A percentile compares a stretch with the other conserved stretches of the same genome.
Conservation (phyloP, 2,797 vertebrate species). For the Acipenser ruthenus region DNA sequence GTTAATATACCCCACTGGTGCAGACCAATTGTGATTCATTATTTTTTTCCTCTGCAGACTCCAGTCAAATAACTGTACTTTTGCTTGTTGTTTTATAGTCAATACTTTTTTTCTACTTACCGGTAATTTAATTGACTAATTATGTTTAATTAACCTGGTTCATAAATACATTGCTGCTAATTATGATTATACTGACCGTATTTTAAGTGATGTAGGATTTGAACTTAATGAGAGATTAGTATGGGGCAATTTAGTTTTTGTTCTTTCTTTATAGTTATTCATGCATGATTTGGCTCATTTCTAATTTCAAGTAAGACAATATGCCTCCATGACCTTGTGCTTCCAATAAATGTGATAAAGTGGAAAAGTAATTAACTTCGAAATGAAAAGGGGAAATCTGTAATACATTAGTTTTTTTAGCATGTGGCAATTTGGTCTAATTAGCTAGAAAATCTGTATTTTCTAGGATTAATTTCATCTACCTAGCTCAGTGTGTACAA, state of each 20-base stretch:
- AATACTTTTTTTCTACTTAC: not conserved
- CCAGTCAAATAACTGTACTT: too few relatives aligned
- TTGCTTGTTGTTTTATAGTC: not conserved
- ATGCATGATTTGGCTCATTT: conserved; percentile 1
- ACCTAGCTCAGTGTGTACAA: too few relatives aligned
- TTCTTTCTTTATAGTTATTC: conserved; percentile 1
- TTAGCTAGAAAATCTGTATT: not conserved
- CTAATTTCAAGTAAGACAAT: not conserved
- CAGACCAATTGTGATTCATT: too few relatives aligned
- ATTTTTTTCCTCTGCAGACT: too few relatives aligned
- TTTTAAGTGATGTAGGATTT: not conserved
- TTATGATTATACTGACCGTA: not conserved
- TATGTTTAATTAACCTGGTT: not conserved
- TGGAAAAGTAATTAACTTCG: conserved; percentile 2
- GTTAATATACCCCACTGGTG: too few relatives aligned
- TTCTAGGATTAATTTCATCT: not conserved
- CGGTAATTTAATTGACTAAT: not conserved
- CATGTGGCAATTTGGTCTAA: not conserved
- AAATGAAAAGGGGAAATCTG: not conserved
- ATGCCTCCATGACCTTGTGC: not conserved
- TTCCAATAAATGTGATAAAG: conserved; percentile 3
- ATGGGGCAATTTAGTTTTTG: not conserved
- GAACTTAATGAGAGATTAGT: not conserved
- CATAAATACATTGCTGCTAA: not conserved
- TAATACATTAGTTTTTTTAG: not conserved